These are phyloP conservation scores for Agrotis segetum DNA, from an alignment of 2,888 invertebrate genomes.

Conservation along the genomic window DNA sequence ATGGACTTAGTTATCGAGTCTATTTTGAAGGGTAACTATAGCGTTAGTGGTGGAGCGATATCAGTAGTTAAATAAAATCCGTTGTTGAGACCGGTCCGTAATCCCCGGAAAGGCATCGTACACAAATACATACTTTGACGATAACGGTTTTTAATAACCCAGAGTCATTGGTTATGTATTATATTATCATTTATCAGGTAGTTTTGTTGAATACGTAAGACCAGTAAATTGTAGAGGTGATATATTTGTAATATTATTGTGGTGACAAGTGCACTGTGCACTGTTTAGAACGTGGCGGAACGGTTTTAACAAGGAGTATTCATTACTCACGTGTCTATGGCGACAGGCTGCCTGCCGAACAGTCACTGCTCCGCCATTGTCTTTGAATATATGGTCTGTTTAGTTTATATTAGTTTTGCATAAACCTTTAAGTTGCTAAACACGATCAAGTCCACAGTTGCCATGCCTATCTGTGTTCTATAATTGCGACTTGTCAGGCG, in stretches of 20 bases:
- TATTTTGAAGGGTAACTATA: not conserved
- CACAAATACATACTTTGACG: not conserved
- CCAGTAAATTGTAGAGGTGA: conserved; percentile 15
- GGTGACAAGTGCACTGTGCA: conserved; percentile 40
- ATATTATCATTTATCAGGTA: not conserved
- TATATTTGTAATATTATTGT: conserved; percentile 22
- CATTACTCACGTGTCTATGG: conserved; percentile 47
- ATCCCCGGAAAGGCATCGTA: conserved; percentile 29
- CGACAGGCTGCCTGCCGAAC: conserved; percentile 44
- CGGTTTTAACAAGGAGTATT: conserved; percentile 49
- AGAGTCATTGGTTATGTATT: not conserved
- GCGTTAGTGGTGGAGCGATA: not conserved
- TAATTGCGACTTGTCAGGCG: conserved; percentile 4
- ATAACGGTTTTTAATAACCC: conserved; percentile 15
- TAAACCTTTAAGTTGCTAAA: conserved; percentile 16
- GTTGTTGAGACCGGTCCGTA: not conserved
- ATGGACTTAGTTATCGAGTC: conserved; percentile 22
- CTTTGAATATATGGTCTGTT: conserved; percentile 27
- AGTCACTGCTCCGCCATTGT: conserved; percentile 43
- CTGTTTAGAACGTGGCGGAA: conserved; percentile 48
- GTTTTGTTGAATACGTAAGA: not conserved
- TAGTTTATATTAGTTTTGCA: conserved; percentile 20
- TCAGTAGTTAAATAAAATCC: conserved; percentile 10
- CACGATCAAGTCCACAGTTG: conserved; percentile 12
- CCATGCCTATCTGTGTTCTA: conserved; percentile 12